Conservation (phyloP, 1,140 invertebrate species). For the Helicorthomorpha holstii region DNA sequence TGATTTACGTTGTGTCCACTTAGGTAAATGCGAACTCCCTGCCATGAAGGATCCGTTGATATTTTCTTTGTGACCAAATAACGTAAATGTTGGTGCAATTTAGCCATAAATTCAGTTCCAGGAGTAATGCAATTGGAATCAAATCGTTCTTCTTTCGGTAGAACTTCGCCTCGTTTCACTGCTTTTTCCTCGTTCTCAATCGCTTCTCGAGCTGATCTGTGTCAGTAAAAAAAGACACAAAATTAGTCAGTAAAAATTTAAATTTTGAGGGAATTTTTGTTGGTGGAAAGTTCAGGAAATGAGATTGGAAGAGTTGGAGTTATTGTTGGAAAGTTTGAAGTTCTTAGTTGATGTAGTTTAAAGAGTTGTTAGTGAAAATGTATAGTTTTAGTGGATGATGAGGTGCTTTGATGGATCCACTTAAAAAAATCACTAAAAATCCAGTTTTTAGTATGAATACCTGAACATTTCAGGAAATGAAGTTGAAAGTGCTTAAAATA, state of each 20-base stretch:
- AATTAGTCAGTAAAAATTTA: conserved; percentile 2
- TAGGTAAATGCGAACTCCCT: conserved; percentile 18
- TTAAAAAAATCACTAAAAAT: no score
- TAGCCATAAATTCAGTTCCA: conserved; percentile 76
- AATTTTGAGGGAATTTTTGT: neutral
- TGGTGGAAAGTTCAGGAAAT: no score
- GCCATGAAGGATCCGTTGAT: conserved; percentile 64
- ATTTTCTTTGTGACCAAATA: conserved; percentile 80
- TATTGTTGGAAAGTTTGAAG: no score
- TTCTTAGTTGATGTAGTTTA: no score
- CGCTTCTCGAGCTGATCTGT: conserved; percentile 75
- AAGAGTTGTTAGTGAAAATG: no score
- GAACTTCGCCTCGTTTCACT: conserved; percentile 39
- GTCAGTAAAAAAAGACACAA: conserved; percentile 8
- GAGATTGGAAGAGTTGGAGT: no score
- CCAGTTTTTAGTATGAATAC: no score
- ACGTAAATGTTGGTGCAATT: conserved; percentile 64
- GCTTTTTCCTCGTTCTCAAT: conserved; percentile 59
- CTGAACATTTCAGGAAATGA: no score
- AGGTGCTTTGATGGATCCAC: no score
- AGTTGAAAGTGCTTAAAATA: no score
- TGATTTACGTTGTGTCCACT: conserved; percentile 51
- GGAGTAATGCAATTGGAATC: conserved; percentile 96
- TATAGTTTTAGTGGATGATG: no score
- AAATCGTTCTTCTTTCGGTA: conserved; percentile 60